Percentiles rank a stretch among this genome's conserved stretches.
These are phyloP conservation scores for Lucifuga dentata DNA, from an alignment of 2,113 vertebrate species.

Conservation along the genomic window DNA sequence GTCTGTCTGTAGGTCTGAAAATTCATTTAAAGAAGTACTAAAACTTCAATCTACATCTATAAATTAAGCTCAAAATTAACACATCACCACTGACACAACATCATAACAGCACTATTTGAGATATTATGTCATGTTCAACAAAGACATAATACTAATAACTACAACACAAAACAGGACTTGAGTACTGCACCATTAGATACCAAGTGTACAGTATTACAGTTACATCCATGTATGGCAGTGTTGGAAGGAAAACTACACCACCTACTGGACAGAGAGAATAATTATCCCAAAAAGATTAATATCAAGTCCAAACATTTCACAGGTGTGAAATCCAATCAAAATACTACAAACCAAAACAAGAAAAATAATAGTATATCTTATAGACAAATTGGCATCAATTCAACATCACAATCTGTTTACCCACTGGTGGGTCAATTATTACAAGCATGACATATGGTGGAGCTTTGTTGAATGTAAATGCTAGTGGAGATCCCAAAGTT, in stretches of 20 bases:
- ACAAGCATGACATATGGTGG: too few relatives aligned
- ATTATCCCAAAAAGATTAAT: too few relatives aligned
- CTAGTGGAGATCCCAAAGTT: too few relatives aligned
- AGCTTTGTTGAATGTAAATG: too few relatives aligned
- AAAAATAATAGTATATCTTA: conserved; percentile 30
- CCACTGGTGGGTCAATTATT: too few relatives aligned
- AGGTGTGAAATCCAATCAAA: conserved; percentile 26
- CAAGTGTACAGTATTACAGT: conserved; percentile 32
- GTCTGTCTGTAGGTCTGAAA: conserved; percentile 12
- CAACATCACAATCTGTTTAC: conserved; percentile 5
- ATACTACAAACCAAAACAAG: conserved; percentile 31
- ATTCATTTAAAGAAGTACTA: conserved; percentile 10
- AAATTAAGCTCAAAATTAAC: conserved; percentile 7
- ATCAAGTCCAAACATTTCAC: too few relatives aligned
- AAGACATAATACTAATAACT: conserved; percentile 11
- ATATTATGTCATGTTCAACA: conserved; percentile 14
- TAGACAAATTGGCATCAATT: conserved; percentile 8
- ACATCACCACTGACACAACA: not conserved
- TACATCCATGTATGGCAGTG: conserved; percentile 29
- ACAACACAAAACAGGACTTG: conserved; percentile 19
- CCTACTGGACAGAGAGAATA: too few relatives aligned
- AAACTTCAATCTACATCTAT: conserved; percentile 3
- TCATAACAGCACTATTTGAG: conserved; percentile 29
- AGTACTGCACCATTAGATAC: conserved; percentile 32
- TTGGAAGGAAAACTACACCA: conserved; percentile 1